Conservation (phyloP, 1,140 invertebrate genomes). For the Psilanteris sp. region DNA sequence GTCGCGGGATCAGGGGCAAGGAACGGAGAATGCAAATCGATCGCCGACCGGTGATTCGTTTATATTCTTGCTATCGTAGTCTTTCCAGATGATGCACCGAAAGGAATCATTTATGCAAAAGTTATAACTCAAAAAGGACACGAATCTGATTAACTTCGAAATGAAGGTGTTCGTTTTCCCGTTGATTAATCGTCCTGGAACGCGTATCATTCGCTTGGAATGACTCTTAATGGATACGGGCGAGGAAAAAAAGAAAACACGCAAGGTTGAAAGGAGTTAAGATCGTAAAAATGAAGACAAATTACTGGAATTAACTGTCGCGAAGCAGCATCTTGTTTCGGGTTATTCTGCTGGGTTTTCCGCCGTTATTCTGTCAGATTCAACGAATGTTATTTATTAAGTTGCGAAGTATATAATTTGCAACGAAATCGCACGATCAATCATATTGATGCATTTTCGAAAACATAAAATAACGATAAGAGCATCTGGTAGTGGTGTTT, state of each 20-base stretch:
- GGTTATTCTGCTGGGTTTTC: too few species aligned
- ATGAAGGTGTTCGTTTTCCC: conserved; percentile 28
- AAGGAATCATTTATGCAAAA: conserved; percentile 49
- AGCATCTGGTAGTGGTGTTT: too few species aligned
- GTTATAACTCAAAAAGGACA: conserved; percentile 39
- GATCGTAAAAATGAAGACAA: too few species aligned
- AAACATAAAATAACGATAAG: too few species aligned
- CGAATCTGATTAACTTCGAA: conserved; percentile 35
- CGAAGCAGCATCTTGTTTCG: too few species aligned
- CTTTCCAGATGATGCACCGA: conserved; percentile 40
- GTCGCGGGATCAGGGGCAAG: background rate
- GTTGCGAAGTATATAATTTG: too few species aligned
- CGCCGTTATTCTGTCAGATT: too few species aligned
- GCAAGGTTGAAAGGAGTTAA: too few species aligned
- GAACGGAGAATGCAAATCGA: conserved; percentile 51
- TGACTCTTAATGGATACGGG: conserved; percentile 3
- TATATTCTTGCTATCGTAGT: conserved; percentile 41
- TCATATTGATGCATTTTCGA: too few species aligned
- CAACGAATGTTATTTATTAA: too few species aligned
- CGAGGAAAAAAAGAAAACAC: background rate
- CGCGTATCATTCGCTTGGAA: conserved; percentile 7
- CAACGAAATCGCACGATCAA: too few species aligned
- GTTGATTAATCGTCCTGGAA: conserved; percentile 28
- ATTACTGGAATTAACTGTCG: too few species aligned
- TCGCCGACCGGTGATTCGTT: conserved; percentile 47